Base-by-base conservation (phyloP, 2,888 invertebrate species). In the Caenorhabditis uteleia region DNA sequence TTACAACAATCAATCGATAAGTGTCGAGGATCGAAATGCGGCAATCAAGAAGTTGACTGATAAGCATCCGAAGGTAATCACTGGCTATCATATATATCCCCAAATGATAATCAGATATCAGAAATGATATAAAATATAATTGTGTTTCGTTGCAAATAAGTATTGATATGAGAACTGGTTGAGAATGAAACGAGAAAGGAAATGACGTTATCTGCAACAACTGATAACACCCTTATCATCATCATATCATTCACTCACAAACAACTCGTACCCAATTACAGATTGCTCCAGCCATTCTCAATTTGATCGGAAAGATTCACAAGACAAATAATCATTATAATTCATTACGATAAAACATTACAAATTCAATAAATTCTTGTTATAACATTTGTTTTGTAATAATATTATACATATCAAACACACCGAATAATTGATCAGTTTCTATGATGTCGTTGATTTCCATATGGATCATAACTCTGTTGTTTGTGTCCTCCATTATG, bases 241-340 rank as follows among this genome's bases (percentile, higher is more conserved):
- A n/a, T n/a, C n/a, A n/a, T n/a, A n/a, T n/a, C n/a, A n/a, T n/a
- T n/a, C n/a, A n/a, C n/a, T n/a, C n/a, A n/a, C n/a, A n/a, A n/a
- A n/a, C n/a, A n/a, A n/a, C n/a, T n/a, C n/a, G n/a, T n/a, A n/a
- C n/a, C n/a, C n/a, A 6, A 12, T 47, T 50, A 14, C 58, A 59
- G 60, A 49, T 60, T 7, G 60, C 54, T 8, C 60, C 60, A 16
- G 54, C 60, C 18, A 48, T 60, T 16, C 49, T 60, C 27, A 60
- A 60, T 36, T 10, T 60, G 44, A 60, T 60, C 18, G 60, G 48
- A 20, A 54, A 60, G 31, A 31, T 60, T 21, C 60, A 60, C 33
- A 49, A 58, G 18, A 5, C 5, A 34, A n/a, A 34, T 34, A 34
- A 34, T 7, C n/a, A 5, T 42, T 53, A 47, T n/a, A 29, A 46